Evolutionary conservation across 2,888 invertebrate genomes (phyloP).

Genomic region (Megalurothrips usitatus): DNA sequence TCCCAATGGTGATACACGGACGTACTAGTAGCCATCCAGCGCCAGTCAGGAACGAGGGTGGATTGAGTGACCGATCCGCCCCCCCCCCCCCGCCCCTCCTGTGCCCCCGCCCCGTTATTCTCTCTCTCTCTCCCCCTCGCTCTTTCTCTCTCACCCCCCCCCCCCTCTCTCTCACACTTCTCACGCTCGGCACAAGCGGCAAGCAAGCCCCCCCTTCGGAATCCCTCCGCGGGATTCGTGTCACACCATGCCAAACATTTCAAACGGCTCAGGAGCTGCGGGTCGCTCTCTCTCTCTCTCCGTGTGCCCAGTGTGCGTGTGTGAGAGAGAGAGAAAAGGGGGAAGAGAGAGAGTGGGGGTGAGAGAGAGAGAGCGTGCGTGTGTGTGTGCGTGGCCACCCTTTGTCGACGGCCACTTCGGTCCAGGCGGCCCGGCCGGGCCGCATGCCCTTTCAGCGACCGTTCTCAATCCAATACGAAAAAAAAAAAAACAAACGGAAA

Average conservation of each 20-base stretch:
- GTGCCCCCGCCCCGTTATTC: neutral
- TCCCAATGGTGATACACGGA: no score
- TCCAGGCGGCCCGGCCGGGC: no score
- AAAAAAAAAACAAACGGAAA: no score
- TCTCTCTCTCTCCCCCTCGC: neutral
- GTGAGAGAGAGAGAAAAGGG: neutral
- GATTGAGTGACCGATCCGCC: neutral
- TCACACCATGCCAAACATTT: no score
- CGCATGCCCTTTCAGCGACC: no score
- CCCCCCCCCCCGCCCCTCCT: neutral
- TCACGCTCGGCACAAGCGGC: neutral
- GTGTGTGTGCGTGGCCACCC: neutral
- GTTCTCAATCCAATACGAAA: no score
- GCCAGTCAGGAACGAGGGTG: no score
- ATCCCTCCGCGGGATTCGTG: no score
- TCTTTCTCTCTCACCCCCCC: neutral
- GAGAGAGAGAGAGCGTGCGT: neutral
- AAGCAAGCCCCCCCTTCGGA: no score
- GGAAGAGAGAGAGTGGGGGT: constrained; percentile 12
- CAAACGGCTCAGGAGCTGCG: neutral
- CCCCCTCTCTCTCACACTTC: neutral
- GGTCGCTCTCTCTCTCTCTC: neutral
- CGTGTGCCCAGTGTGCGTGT: neutral
- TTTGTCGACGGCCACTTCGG: no score
- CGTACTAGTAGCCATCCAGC: no score